Evolutionary conservation across 2,888 invertebrate species (phyloP).

Genomic region (Oxycera nigricornis): DNA sequence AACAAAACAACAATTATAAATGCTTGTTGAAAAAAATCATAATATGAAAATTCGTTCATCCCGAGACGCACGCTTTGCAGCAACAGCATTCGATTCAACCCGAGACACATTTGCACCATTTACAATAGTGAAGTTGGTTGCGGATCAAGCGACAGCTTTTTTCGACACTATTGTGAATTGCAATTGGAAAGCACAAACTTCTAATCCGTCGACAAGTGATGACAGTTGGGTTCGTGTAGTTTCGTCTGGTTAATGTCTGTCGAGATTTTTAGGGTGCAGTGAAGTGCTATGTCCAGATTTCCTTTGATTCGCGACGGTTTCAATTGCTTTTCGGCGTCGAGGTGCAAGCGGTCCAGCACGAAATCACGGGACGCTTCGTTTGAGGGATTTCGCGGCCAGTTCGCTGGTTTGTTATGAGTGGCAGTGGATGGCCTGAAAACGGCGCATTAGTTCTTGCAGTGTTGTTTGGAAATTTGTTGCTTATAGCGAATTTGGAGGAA

Average conservation of each 20-base stretch:
- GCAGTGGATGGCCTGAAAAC: not conserved
- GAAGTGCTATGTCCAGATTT: constrained; percentile 19
- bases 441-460: constrained; percentile 11
- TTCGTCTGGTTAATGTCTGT: not conserved
- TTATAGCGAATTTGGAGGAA: not conserved
- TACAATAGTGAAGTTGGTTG: no score
- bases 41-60: no score
- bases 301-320: not conserved
- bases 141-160: no score
- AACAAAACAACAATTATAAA: no score
- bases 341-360: not conserved
- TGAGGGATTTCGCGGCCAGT: not conserved
- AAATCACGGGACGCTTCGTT: not conserved
- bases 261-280: constrained; percentile 11
- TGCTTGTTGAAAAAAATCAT: no score
- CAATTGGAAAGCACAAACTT: constrained; percentile 1
- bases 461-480: not conserved
- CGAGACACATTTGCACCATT: no score
- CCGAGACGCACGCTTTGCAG: no score
- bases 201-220: constrained; percentile 13
- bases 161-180: no score
- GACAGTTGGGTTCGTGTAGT: constrained; percentile 10
- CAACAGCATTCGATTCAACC: no score
- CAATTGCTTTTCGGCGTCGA: not conserved
- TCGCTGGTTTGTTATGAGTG: constrained; percentile 26